These are phyloP conservation scores for Carettochelys insculpta DNA, from an alignment of 2,113 vertebrate species.

Conservation along the genomic window DNA sequence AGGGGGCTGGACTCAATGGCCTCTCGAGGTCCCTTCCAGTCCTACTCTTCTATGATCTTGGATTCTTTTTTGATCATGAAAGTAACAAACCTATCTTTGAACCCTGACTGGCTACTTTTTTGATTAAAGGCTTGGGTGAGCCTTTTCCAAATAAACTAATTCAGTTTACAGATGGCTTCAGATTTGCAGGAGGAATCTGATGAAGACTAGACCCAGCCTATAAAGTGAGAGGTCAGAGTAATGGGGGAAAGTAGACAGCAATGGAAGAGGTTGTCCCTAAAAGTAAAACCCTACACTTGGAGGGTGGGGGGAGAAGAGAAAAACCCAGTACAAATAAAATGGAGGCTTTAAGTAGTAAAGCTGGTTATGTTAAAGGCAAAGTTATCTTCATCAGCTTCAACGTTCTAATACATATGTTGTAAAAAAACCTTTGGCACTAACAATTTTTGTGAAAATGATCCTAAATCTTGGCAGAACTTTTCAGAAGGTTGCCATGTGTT, in stretches of 20 bases:
- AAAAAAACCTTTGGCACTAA: not conserved
- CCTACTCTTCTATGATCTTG: too few relatives aligned
- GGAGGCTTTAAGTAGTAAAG: not conserved
- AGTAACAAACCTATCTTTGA: not conserved
- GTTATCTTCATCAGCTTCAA: not conserved
- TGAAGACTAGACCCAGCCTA: not conserved
- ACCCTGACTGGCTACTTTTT: not conserved
- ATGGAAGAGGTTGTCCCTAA: not conserved
- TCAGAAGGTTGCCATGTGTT: not conserved
- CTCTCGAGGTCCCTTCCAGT: too few relatives aligned
- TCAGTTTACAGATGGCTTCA: not conserved
- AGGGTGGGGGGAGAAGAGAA: not conserved
- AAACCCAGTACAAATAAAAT: not conserved
- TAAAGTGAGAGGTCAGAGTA: not conserved
- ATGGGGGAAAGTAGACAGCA: not conserved
- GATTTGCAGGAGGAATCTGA: not conserved
- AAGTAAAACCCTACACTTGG: not conserved
- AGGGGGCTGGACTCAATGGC: too few relatives aligned
- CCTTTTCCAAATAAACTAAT: not conserved
- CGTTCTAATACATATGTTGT: not conserved
- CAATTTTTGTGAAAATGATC: not conserved
- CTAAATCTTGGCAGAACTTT: not conserved
- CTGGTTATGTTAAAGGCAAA: not conserved
- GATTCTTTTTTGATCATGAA: not conserved
- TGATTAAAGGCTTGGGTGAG: not conserved